Base-by-base conservation (phyloP, 2,113 vertebrate genomes). In the Semnornis frantzii region DNA sequence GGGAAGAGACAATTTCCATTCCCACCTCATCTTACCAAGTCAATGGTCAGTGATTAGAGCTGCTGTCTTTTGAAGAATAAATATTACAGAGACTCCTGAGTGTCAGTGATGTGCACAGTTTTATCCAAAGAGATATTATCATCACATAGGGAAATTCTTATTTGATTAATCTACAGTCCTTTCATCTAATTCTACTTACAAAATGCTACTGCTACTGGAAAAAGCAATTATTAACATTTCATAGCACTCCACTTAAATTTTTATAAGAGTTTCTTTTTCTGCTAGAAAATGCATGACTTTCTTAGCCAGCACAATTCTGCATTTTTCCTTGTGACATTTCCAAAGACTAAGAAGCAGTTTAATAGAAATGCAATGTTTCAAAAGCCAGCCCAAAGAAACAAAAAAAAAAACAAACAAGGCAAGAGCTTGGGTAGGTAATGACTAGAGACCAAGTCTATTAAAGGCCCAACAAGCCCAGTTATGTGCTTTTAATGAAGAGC, bases 191-290 rank as follows among this genome's bases (percentile, higher is more conserved):
- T 91, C 60, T 83, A 71, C 37, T 92, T 90, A 23, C 21, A 91
- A 93, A 83, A 88, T 81, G 37, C 42, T 81, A 78, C 15, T 88
- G 72, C 48, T 93, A 79, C 34, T 64, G 85, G 50, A 87, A 79
- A 93, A 91, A 91, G 59, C 44, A 70, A 77, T 63, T 82, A 89
- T 55, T 89, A 92, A 87, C 79, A 88, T 91, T 94, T 91, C 64
- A 87, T 34, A 86, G 21, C 30, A 63, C n/a, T 77, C 71, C 48
- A 28, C 69, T 95, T 78, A 89, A 83, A 84, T 88, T 91, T 83
- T 91, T 79, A 88, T 28, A 63, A n/a, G 15, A 16, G 77, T 62
- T 93, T 93, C 8, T 75, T 87, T 82, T 93, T 71, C 79, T 60
- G 7, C 54, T 91, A 65, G 64, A 92, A 87, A 87, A 85, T 16